Conservation (phyloP, 1,140 invertebrate genomes). For the Musca vetustissima region DNA sequence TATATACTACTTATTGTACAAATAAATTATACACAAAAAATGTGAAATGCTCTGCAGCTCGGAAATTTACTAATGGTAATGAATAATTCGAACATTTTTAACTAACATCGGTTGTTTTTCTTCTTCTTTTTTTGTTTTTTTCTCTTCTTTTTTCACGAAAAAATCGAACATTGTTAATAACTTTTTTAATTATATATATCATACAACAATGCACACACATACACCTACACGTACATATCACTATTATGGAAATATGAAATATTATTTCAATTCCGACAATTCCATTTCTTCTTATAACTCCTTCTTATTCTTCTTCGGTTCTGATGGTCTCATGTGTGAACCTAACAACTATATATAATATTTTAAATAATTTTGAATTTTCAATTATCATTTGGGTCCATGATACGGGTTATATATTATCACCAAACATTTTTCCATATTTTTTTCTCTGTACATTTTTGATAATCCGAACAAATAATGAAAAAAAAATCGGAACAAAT, state of each 20-base stretch:
- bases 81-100: conserved; percentile 43
- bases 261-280: neutral
- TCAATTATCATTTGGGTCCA: conserved; percentile 4
- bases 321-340: too few species aligned
- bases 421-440: conserved; percentile 30
- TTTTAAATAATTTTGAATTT: neutral
- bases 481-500: conserved; percentile 21
- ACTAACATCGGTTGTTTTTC: conserved; percentile 32
- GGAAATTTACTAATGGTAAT: conserved; percentile 54
- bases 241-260: too few species aligned
- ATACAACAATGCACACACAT: neutral
- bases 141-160: conserved; percentile 18
- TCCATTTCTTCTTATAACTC: too few species aligned
- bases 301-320: too few species aligned
- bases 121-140: conserved; percentile 31
- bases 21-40: too few species aligned
- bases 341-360: too few species aligned
- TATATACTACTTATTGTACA: too few species aligned
- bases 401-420: conserved; percentile 20
- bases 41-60: conserved; percentile 34
- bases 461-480: conserved; percentile 23
- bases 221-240: conserved; percentile 1
- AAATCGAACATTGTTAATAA: neutral
- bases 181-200: neutral
- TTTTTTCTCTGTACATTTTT: conserved; percentile 32